Base-by-base conservation (phyloP, 2,888 invertebrate species). In the Tolmerus cingulatus region DNA sequence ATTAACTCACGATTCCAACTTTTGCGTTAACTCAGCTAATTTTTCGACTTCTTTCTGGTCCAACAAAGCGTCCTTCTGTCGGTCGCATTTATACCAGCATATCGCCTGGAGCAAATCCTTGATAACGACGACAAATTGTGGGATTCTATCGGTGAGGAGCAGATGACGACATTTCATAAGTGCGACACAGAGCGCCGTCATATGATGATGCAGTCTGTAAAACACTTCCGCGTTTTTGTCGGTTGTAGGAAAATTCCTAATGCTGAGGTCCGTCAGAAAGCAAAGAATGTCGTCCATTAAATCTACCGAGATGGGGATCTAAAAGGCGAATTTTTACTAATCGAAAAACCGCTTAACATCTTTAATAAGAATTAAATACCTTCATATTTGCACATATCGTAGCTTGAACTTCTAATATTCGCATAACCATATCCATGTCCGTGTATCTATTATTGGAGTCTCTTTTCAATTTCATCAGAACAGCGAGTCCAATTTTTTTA, bases 71-170 rank as follows among this genome's bases (percentile, higher is more conserved):
- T 91, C 90, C 66, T 91, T 91, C 85, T 90, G 90, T 1, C 92
- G 90, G 23, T 91, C 91, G 55, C 90, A 90, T 88, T 92, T 92
- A 89, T 92, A 93, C 90, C 91, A 91, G 12, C 92, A 90, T 87
- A 93, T 89, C 0, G 92, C 89, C 87, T 92, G 92, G 5, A 92
- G 55, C 14, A 92, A 89, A 87, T 92, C 92, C 89, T 91, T 91
- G 34, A 91, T 91, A 9, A 93, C 88, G 0, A 91, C 90, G 57
- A 90, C 89, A 89, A 92, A 90, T 85, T 92, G 92, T 8, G 92
- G 90, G 0, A 92, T 90, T 0, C 93, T 91, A 89, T 92, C 92
- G 88, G 91, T 89, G 78, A 92, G 89, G 0, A 91, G 88, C 1
- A 90, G 14, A 40, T 90, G 89, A 14, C 91, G 91, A 66, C 90